Conservation (phyloP, 1,140 invertebrate species). For the Heliconius himera region DNA sequence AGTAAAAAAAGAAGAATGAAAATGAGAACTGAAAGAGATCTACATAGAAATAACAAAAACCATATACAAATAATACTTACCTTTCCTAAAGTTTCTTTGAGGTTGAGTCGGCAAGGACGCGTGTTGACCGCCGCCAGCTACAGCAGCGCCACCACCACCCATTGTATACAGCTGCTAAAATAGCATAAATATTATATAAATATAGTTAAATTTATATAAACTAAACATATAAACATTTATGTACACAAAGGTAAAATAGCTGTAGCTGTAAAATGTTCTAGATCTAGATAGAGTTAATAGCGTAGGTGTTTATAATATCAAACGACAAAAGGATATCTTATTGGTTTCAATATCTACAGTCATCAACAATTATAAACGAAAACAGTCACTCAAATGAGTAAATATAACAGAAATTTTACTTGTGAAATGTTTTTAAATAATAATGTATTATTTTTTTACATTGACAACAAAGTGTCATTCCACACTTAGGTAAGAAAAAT, state of each 20-base stretch:
- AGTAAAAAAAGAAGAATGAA: no score
- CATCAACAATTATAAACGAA: no score
- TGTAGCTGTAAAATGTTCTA: neutral
- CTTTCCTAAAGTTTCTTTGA: constrained; percentile 75
- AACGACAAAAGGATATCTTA: neutral
- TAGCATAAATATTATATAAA: neutral
- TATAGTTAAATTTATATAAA: neutral
- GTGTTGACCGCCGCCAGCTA: constrained; percentile 65
- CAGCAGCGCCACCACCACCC: constrained; percentile 63
- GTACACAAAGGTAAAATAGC: neutral
- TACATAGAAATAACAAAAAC: no score
- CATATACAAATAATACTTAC: constrained; percentile 43
- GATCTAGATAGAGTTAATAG: neutral
- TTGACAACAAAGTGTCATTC: no score
- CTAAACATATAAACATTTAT: neutral
- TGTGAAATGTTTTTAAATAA: no score
- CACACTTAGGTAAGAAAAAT: no score
- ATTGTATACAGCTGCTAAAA: constrained; percentile 58
- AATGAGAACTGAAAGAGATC: no score
- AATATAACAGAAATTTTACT: no score
- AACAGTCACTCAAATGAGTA: no score
- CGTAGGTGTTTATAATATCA: neutral
- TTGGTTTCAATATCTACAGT: neutral
- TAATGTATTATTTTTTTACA: no score
- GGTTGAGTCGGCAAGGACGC: constrained; percentile 60